These are phyloP conservation scores for Rhabditoides inermis DNA, from an alignment of 2,888 invertebrate genomes.

Conservation along the genomic window DNA sequence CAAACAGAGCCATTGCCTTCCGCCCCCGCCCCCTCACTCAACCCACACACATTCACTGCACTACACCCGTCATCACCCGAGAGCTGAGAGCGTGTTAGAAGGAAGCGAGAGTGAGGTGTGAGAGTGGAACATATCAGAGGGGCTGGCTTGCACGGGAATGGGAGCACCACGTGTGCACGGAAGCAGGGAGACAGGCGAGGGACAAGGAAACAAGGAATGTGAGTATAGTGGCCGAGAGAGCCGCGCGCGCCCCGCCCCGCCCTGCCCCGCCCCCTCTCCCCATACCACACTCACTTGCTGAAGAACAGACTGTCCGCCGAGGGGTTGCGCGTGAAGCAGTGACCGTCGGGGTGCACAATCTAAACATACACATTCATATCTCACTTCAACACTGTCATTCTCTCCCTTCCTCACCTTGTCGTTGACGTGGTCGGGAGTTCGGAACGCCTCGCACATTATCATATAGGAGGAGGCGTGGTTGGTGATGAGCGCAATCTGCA, in stretches of 20 bases:
- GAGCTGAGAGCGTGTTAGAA: background rate
- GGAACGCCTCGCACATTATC: constrained; percentile 52
- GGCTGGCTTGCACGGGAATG: background rate
- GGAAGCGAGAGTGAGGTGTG: background rate
- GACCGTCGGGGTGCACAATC: constrained; percentile 18
- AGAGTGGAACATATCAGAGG: background rate
- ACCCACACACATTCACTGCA: too few relatives aligned
- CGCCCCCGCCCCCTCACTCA: too few relatives aligned
- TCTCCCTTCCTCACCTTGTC: too few relatives aligned
- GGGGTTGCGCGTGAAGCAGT: constrained; percentile 13
- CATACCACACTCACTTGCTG: constrained; percentile 8
- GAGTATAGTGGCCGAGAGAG: background rate
- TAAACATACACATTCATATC: too few relatives aligned
- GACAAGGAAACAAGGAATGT: background rate
- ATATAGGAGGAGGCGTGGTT: constrained; percentile 50
- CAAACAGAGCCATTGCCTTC: too few relatives aligned
- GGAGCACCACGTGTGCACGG: background rate
- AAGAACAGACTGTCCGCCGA: constrained; percentile 8
- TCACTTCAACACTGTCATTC: too few relatives aligned
- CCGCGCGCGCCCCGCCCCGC: background rate
- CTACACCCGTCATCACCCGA: too few relatives aligned
- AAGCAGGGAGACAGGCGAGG: background rate
- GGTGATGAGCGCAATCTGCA: constrained; percentile 46
- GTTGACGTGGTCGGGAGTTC: constrained; percentile 45
- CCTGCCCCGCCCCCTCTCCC: background rate